Evolutionary conservation across 2,888 invertebrate genomes (phyloP), one percentile per base, ranked within the genome.

Genomic region (Erynnis tages): DNA sequence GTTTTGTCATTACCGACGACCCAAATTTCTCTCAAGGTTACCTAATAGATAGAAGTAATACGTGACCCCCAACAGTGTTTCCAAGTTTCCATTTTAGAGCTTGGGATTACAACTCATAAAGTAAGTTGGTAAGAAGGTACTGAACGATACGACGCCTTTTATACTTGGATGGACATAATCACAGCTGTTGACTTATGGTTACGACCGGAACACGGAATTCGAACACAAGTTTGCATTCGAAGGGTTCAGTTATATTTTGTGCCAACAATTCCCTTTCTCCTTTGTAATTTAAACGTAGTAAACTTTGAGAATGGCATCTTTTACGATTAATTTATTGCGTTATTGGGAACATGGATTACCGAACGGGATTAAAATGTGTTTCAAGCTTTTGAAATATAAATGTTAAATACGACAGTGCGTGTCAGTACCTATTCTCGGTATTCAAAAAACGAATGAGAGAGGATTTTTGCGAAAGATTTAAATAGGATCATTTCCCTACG

Each of bases 21-120:
- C 48, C 48, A 40, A 48, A 48, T 48, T 48, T 48, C 48, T 48
- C 48, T 32, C 40, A 48, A 48, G 48, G 48, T 48, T 48, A 40
- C 25, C 23, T 40, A 48, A 40, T 48, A 48, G 38, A 40, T 48
- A 30, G n/a, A 40, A 10, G 30, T 40, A 38, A 30, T 40, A 29
- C 29, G 30, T 38, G 13, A 30, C 30, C 47, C 16, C 21, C 30
- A 13, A 19, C 19, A 29, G 10, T 19, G 6, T 8, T 19, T 32
- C 11, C 7, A 43, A 19, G 29, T 10, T 1, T 11, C 8, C 17
- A 19, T 43, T 43, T 43, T 29, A n/a, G 14, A 30, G 40, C 2
- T 10, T 17, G 11, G 11, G n/a, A 16, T 8, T 30, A 17, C 19
- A 19, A 43, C 17, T 29, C 17, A 3, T 2, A 21, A 27, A 41